These are phyloP conservation scores for Caenorhabditis doughertyi DNA, from an alignment of 2,888 invertebrate species.

Conservation along the genomic window DNA sequence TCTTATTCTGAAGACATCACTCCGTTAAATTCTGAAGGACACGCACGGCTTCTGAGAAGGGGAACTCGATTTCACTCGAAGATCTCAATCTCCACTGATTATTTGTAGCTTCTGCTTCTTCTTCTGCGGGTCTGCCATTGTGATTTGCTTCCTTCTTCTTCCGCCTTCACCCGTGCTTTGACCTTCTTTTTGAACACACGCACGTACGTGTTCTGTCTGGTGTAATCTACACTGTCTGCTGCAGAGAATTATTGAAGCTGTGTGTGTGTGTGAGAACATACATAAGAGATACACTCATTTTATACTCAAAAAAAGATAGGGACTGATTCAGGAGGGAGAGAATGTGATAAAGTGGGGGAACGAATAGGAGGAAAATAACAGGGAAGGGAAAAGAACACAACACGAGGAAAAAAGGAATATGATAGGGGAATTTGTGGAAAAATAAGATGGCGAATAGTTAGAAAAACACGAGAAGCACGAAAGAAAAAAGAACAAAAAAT, in stretches of 20 bases:
- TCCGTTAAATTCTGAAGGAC: too few relatives aligned
- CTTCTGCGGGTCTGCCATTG: too few relatives aligned
- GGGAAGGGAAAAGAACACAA: slow-evolving; percentile 41
- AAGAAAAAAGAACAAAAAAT: slow-evolving; percentile 18
- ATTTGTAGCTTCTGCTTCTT: slow-evolving; percentile 7
- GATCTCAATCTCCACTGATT: too few relatives aligned
- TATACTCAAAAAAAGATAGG: slow-evolving; percentile 28
- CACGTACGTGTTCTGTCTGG: slow-evolving; percentile 16
- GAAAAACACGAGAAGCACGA: slow-evolving; percentile 20
- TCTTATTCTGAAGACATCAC: not conserved
- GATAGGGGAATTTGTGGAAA: not conserved
- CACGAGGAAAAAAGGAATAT: slow-evolving; percentile 14
- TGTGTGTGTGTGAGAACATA: too few relatives aligned
- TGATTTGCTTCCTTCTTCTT: slow-evolving; percentile 23
- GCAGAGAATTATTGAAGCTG: slow-evolving; percentile 4
- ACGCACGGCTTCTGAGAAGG: not conserved
- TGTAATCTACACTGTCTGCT: slow-evolving; percentile 13
- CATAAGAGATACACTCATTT: slow-evolving; percentile 37
- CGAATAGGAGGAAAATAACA: slow-evolving; percentile 3
- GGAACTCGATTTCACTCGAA: slow-evolving; percentile 34
- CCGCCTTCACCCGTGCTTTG: slow-evolving; percentile 27
- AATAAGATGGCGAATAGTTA: slow-evolving; percentile 38
- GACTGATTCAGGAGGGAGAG: not conserved
- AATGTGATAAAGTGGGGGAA: slow-evolving; percentile 23
- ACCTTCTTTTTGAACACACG: slow-evolving; percentile 36